phyloP scores from a whole-genome alignment of 2,113 vertebrate genomes.

The Erpornis zantholeuca region DNA sequence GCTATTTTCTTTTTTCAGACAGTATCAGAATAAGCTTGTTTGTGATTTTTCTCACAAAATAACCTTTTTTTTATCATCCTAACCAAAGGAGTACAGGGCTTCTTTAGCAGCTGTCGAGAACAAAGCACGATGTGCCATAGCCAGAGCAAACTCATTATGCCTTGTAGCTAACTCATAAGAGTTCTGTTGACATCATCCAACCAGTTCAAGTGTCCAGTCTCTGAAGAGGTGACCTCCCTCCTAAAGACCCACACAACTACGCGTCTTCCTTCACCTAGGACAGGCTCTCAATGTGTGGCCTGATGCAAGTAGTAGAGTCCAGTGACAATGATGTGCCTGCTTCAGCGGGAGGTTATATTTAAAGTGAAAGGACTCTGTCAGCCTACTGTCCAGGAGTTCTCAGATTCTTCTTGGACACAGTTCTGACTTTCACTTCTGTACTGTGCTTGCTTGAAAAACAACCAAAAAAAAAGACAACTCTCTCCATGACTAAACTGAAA shows the following conservation, averaged over 20 bases:
- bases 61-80: background rate
- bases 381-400: background rate
- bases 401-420: background rate
- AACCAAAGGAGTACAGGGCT: background rate
- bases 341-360: background rate
- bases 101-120: background rate
- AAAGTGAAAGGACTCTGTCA: background rate
- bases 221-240: background rate
- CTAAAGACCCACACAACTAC: background rate
- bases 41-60: background rate
- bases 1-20: background rate
- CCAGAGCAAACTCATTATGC: background rate
- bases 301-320: background rate
- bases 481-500: background rate
- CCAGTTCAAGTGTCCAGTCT: background rate
- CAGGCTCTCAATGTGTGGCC: background rate
- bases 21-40: background rate
- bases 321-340: background rate
- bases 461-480: background rate
- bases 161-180: background rate
- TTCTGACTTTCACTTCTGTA: background rate
- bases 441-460: background rate
- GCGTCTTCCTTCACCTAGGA: background rate
- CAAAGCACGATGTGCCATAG: background rate
- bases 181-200: background rate